These are phyloP conservation scores for Epistrophe eligans DNA, from an alignment of 2,888 invertebrate species.

Conservation along the genomic window DNA sequence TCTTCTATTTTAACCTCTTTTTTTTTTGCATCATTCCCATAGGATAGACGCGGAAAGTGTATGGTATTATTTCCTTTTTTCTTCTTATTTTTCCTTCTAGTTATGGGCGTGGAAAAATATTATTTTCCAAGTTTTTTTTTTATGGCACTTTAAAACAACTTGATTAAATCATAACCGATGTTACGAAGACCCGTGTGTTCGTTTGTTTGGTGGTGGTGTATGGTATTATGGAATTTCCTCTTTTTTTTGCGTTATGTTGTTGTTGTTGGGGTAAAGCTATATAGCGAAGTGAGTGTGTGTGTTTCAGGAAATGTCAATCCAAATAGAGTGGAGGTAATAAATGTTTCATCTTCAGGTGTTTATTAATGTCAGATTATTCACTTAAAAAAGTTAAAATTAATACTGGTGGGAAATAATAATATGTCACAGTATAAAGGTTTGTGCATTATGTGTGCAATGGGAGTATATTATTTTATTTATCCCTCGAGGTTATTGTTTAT, in stretches of 20 bases:
- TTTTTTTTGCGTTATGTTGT: not conserved
- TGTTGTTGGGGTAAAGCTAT: not conserved
- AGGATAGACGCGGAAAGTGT: conserved; percentile 11
- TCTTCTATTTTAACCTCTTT: conserved; percentile 45
- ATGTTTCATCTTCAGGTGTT: conserved; percentile 44
- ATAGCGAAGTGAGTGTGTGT: not conserved
- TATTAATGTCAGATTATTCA: conserved; percentile 45
- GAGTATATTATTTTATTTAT: not conserved
- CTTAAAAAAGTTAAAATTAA: conserved; percentile 5
- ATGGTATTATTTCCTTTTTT: conserved; percentile 16
- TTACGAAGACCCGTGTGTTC: conserved; percentile 34
- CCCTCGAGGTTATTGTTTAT: not conserved
- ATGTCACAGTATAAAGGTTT: not conserved
- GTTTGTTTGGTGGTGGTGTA: not conserved
- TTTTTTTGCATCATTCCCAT: conserved; percentile 20
- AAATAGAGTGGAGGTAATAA: conserved; percentile 15
- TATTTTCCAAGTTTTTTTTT: conserved; percentile 38
- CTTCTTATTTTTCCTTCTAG: conserved; percentile 8
- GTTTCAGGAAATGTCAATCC: conserved; percentile 56
- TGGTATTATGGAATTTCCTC: conserved; percentile 28
- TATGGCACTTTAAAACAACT: conserved; percentile 49
- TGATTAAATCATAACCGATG: conserved; percentile 53
- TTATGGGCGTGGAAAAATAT: conserved; percentile 65
- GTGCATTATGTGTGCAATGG: not conserved
- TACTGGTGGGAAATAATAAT: conserved; percentile 5